Evolutionary conservation across 2,888 invertebrate species (phyloP).

Genomic region (Argyresthia goedartella): DNA sequence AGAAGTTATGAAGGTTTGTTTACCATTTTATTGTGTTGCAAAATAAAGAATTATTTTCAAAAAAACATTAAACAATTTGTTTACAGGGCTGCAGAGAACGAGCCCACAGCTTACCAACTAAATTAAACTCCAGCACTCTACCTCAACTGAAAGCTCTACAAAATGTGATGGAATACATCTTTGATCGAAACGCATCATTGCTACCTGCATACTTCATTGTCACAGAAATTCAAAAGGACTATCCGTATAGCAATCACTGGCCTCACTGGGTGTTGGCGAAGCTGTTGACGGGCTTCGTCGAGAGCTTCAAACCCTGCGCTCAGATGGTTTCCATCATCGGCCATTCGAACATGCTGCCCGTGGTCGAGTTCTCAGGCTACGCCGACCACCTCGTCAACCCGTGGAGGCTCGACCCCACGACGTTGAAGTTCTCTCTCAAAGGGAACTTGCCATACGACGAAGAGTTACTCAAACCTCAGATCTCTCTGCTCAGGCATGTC

Average conservation of each 20-base stretch:
- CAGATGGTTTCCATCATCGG: conserved; percentile 97
- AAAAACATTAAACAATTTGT: conserved; percentile 3
- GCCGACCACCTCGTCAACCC: conserved; percentile 91
- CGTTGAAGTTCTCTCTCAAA: conserved; percentile 74
- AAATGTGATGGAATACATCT: conserved; percentile 87
- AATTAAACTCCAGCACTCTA: conserved; percentile 83
- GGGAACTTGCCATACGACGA: conserved; percentile 89
- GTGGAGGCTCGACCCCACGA: conserved; percentile 92
- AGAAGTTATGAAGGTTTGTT: conserved; percentile 87
- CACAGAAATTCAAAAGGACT: conserved; percentile 93
- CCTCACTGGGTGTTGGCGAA: conserved; percentile 95
- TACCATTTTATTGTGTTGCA: neutral
- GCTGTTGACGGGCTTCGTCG: conserved; percentile 88
- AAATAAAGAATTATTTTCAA: neutral
- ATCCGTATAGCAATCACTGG: conserved; percentile 83
- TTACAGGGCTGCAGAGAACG: conserved; percentile 88
- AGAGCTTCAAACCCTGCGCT: conserved; percentile 92
- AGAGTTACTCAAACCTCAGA: conserved; percentile 90
- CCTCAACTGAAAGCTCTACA: conserved; percentile 86
- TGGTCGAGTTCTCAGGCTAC: conserved; percentile 93
- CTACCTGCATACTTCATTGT: conserved; percentile 96
- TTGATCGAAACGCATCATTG: conserved; percentile 92
- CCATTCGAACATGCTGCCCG: conserved; percentile 91
- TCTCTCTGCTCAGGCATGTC: conserved; percentile 87
- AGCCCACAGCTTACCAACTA: conserved; percentile 83